Percentiles rank a stretch among this genome's conserved stretches.
These are phyloP conservation scores for Echiichthys vipera DNA, from an alignment of 2,797 vertebrate species.

Conservation along the genomic window DNA sequence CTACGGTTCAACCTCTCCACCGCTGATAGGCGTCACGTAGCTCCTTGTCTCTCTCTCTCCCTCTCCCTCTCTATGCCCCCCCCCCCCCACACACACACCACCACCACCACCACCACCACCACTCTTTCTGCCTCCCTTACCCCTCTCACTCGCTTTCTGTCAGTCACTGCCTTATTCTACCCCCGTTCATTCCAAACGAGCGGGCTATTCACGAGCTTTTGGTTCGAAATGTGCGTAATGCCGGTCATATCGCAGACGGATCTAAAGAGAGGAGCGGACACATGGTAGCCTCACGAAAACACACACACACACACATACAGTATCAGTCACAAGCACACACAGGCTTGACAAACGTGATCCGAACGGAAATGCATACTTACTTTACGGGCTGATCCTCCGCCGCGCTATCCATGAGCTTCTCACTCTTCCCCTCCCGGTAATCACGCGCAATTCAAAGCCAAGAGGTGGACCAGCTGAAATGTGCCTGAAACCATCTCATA, in stretches of 20 bases:
- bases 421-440: conserved; percentile 44
- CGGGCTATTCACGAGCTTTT: conserved; percentile 21
- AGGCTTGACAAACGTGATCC: conserved; percentile 21
- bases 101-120: no score
- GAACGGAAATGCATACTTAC: conserved; percentile 75
- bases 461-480: conserved; percentile 55
- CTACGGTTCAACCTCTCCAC: conserved; percentile 79
- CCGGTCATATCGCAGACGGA: conserved; percentile 23
- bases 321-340: conserved; percentile 15
- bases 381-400: conserved; percentile 69
- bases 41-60: conserved; percentile 67
- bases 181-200: conserved; percentile 43
- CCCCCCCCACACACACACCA: no score
- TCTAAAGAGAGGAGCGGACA: conserved; percentile 16
- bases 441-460: conserved; percentile 65
- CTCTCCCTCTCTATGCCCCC: conserved; percentile 46
- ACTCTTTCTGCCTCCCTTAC: conserved; percentile 30
- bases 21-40: conserved; percentile 83
- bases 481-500: conserved; percentile 66
- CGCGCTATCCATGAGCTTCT: conserved; percentile 73
- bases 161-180: conserved; percentile 59
- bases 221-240: conserved; percentile 46
- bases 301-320: conserved; percentile 7
- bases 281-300: conserved; percentile 27
- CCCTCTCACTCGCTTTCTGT: conserved; percentile 62